A percentile compares a stretch with the other conserved stretches of the same genome.
These are phyloP conservation scores for Platycheirus albimanus DNA, from an alignment of 2,888 invertebrate species.

Conservation along the genomic window DNA sequence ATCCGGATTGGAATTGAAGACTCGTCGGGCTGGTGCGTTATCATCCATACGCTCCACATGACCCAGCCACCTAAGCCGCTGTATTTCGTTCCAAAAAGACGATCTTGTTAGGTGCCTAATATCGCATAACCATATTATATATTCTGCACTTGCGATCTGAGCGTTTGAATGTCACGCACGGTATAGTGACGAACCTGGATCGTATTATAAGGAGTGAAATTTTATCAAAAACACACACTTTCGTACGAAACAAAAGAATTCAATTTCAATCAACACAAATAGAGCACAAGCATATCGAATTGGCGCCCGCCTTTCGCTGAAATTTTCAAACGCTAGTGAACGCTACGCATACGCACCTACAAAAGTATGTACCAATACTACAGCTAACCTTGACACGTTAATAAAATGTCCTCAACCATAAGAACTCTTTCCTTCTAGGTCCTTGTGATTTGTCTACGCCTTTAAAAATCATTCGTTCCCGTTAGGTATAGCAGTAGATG, in stretches of 20 bases:
- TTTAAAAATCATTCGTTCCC: conserved; percentile 16
- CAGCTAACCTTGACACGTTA: conserved; percentile 40
- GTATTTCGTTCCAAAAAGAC: too few relatives aligned
- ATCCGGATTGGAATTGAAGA: too few relatives aligned
- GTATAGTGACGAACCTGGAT: too few relatives aligned
- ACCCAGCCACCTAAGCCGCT: too few relatives aligned
- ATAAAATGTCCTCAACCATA: neutral
- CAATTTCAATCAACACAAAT: neutral
- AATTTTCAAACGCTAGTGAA: conserved; percentile 8
- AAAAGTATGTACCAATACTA: neutral
- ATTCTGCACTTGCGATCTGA: too few relatives aligned
- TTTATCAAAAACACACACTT: too few relatives aligned
- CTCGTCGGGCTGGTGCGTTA: too few relatives aligned
- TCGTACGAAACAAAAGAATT: neutral
- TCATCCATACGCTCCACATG: too few relatives aligned
- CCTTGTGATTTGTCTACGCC: conserved; percentile 5
- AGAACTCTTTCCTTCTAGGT: conserved; percentile 17
- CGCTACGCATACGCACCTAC: conserved; percentile 15
- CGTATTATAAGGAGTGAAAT: too few relatives aligned
- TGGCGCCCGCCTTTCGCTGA: conserved; percentile 45
- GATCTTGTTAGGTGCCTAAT: too few relatives aligned
- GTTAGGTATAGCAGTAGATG: conserved; percentile 9
- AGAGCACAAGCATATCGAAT: conserved; percentile 48
- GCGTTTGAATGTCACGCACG: too few relatives aligned
- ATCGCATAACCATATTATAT: too few relatives aligned